phyloP scores from a whole-genome alignment of 2,888 invertebrate species.

The Drosophila longiperda region DNA sequence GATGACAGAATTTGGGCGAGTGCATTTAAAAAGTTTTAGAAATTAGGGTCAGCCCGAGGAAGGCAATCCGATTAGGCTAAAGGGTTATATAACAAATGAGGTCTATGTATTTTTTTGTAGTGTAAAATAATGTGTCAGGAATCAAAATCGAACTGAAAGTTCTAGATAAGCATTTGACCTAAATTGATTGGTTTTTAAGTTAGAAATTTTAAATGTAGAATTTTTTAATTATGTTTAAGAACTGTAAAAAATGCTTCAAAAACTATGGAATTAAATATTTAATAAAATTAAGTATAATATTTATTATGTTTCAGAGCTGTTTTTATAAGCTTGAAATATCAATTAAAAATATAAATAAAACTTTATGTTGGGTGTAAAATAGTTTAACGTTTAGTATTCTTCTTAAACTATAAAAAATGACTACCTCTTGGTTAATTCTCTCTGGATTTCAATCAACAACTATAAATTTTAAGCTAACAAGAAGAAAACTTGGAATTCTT shows the following conservation, averaged over 20 bases:
- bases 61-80: conserved; percentile 1
- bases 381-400: neutral
- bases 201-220: neutral
- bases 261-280: neutral
- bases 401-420: neutral
- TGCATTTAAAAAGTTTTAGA: neutral
- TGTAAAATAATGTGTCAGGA: neutral
- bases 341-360: neutral
- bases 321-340: neutral
- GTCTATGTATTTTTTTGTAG: no score
- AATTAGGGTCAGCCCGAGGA: conserved; percentile 14
- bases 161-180: neutral
- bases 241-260: neutral
- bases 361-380: neutral
- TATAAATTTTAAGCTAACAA: neutral
- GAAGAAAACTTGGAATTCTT: neutral
- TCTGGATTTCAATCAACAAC: neutral
- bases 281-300: neutral
- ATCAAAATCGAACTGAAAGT: neutral
- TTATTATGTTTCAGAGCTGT: neutral
- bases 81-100: neutral
- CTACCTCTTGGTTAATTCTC: neutral
- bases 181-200: neutral
- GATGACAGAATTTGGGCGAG: neutral
- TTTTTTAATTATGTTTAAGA: neutral